Evolutionary conservation across 1,140 invertebrate genomes (phyloP).

Genomic region (Pomacea maculata): DNA sequence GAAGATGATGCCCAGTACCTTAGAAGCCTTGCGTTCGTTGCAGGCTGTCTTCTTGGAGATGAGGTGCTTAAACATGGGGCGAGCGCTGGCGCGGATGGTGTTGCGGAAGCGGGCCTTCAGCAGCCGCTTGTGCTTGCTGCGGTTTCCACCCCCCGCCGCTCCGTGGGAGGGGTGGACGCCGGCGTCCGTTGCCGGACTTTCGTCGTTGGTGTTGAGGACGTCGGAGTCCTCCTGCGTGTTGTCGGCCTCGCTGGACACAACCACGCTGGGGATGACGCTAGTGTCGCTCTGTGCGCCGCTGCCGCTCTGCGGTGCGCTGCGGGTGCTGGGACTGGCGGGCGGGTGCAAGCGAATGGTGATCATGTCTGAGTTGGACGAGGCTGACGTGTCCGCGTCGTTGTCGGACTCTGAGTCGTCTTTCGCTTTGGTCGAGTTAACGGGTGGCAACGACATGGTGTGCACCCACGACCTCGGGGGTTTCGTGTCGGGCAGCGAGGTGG

Average conservation of each 20-base stretch:
- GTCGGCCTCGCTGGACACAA: conserved; percentile 30
- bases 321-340: conserved; percentile 8
- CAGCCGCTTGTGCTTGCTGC: conserved; percentile 9
- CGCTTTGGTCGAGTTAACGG: background rate
- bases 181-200: conserved; percentile 12
- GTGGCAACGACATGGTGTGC: conserved; percentile 4
- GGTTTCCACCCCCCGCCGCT: background rate
- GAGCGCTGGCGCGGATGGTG: conserved; percentile 25
- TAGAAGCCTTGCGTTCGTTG: conserved; percentile 63
- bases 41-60: conserved; percentile 54
- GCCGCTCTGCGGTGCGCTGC: background rate
- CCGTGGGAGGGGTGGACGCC: too few relatives aligned
- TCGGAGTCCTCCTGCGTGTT: conserved; percentile 32
- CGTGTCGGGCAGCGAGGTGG: background rate
- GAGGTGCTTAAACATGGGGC: conserved; percentile 35
- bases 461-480: background rate
- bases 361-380: conserved; percentile 41
- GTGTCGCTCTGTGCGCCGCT: conserved; percentile 6
- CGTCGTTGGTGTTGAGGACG: conserved; percentile 29
- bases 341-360: conserved; percentile 49
- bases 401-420: conserved; percentile 10
- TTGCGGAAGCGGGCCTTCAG: conserved; percentile 26
- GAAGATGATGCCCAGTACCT: conserved; percentile 65
- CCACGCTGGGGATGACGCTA: conserved; percentile 12
- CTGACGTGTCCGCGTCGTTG: conserved; percentile 11